These are phyloP conservation scores for Gracilinanus agilis DNA, from an alignment of 2,113 vertebrate genomes.

Conservation along the genomic window DNA sequence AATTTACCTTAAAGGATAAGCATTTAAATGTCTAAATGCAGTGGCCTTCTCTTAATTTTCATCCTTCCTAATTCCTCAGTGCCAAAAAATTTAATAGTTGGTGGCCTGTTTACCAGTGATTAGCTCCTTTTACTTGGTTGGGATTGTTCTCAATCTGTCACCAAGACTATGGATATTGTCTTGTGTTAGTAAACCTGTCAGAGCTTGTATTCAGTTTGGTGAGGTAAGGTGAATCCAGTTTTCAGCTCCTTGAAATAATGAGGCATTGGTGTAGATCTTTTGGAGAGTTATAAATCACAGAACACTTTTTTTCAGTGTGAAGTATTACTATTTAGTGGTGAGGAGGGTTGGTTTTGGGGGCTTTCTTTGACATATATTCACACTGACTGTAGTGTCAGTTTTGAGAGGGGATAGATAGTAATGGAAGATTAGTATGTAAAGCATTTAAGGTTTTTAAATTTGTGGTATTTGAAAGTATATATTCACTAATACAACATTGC, in stretches of 20 bases:
- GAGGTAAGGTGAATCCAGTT: background rate
- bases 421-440: background rate
- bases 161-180: background rate
- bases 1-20: background rate
- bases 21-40: background rate
- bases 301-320: background rate
- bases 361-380: background rate
- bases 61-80: background rate
- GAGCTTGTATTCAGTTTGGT: background rate
- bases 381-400: background rate
- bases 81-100: background rate
- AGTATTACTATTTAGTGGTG: background rate
- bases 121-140: background rate
- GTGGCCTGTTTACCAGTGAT: background rate
- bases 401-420: background rate
- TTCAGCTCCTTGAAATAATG: background rate
- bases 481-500: background rate
- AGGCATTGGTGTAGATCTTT: no score
- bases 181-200: background rate
- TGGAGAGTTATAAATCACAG: background rate
- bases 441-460: background rate
- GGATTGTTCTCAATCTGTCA: background rate
- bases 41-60: background rate
- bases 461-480: background rate
- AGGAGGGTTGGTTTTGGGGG: no score